A percentile compares a stretch with the other conserved stretches of the same genome.
Evolutionary conservation across 2,888 invertebrate species (phyloP).

Genomic region (Agrochola circellaris): DNA sequence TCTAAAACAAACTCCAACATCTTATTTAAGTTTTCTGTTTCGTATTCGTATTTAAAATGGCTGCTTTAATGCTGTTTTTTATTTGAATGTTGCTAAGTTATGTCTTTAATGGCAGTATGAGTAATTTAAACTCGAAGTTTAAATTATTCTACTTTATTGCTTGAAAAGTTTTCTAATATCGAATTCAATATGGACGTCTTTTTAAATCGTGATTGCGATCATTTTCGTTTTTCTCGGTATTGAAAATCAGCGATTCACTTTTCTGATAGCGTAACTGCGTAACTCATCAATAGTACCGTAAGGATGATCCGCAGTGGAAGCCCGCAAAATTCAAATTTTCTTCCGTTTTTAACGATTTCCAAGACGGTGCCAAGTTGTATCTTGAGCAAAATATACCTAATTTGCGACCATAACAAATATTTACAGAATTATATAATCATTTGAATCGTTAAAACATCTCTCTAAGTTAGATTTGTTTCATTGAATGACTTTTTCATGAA

Average conservation of each 20-base stretch:
- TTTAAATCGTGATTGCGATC: neutral
- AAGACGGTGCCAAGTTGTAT: too few relatives aligned
- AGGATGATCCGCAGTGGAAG: too few relatives aligned
- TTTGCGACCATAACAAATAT: too few relatives aligned
- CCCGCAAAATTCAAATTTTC: too few relatives aligned
- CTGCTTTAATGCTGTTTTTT: slow-evolving; percentile 23
- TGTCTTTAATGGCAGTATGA: slow-evolving; percentile 9
- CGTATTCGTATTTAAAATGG: slow-evolving; percentile 59
- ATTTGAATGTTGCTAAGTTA: slow-evolving; percentile 39
- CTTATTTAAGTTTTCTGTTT: slow-evolving; percentile 85
- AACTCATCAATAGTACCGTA: neutral
- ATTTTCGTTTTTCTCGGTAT: neutral
- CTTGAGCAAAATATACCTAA: too few relatives aligned
- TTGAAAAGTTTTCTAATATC: slow-evolving; percentile 2
- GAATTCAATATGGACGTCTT: neutral
- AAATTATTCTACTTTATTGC: too few relatives aligned
- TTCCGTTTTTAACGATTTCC: too few relatives aligned
- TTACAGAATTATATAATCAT: too few relatives aligned
- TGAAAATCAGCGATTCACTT: neutral
- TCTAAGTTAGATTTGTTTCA: too few relatives aligned
- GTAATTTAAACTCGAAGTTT: slow-evolving; percentile 18
- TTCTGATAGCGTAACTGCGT: neutral
- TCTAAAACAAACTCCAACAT: slow-evolving; percentile 81
- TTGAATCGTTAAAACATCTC: too few relatives aligned
- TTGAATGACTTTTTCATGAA: too few relatives aligned